Evolutionary conservation across 2,888 invertebrate species (phyloP), one percentile per base, ranked within the genome.

Genomic region (Drymonia ruficornis): DNA sequence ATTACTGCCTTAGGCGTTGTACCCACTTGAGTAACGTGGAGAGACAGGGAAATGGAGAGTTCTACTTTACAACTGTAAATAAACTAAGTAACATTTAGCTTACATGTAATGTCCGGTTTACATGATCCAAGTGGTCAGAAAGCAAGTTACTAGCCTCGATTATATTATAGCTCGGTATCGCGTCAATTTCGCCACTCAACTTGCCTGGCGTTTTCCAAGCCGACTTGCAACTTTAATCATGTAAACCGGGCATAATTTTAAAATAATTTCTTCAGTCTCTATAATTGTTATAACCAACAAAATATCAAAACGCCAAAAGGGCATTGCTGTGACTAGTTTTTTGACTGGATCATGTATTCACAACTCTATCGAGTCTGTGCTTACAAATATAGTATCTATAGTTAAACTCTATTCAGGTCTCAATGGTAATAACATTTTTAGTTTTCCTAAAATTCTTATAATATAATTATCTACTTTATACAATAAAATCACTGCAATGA

Each of bases 371-470:
- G 19, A 43, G 19, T 45, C 2, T 15, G 8, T 45, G 23, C 19
- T 2, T 43, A 43, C 19, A 43, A 40, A 8, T 38, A 8, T 31
- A 50, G 48, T 50, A 47, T 16, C 55, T 59, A 44, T 50, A 55
- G 18, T 60, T 53, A 52, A 63, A 59, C 51, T 67, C 67, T 72
- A 74, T 51, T 74, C 76, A 73, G 73, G 67, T 74, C 73, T 69
- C 76, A 62, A 52, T 59, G 67, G 65, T 64, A 59, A 61, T 55
- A 62, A 59, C 47, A 50, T 53, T 50, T n/a, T 19, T 44, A 44
- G 42, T 46, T 49, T 19, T 13, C 18, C 31, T 54, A 45, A 50
- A 48, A 49, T 53, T 52, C n/a, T n/a, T n/a, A 36, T 36, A 36
- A 13, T 36, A 36, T 36, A 11, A 36, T 36, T 36, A 36, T 31